phyloP scores from a whole-genome alignment of 2,113 vertebrate genomes.

The Festucalex cinctus region DNA sequence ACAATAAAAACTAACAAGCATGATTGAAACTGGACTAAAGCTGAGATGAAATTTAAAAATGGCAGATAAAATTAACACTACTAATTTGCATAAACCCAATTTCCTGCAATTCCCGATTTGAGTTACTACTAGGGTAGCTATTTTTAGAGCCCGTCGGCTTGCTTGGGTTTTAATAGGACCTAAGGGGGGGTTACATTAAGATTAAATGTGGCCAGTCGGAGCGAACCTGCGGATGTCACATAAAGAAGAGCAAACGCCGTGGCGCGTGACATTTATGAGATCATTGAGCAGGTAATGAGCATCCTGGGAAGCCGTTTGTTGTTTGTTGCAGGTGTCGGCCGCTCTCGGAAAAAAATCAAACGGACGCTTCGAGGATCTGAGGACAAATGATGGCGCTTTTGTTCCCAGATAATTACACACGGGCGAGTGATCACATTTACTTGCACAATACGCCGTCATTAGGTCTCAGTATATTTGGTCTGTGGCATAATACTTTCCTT shows the following conservation, averaged over 20 bases:
- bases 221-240: conserved; percentile 54
- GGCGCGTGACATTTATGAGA: conserved; percentile 59
- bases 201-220: conserved; percentile 60
- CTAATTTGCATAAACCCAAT: too few species aligned
- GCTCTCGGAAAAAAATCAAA: conserved; percentile 22
- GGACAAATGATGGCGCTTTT: conserved; percentile 27
- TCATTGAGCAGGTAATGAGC: conserved; percentile 36
- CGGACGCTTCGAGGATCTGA: conserved; percentile 27
- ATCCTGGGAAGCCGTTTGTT: conserved; percentile 45
- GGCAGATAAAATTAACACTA: too few species aligned
- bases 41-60: too few species aligned
- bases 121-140: conserved; percentile 8
- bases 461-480: too few species aligned
- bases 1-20: too few species aligned
- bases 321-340: conserved; percentile 42
- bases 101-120: conserved; percentile 9
- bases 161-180: conserved; percentile 53
- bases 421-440: background rate
- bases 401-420: conserved; percentile 32
- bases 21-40: too few species aligned
- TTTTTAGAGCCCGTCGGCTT: conserved; percentile 43
- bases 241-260: conserved; percentile 62
- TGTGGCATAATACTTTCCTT: background rate
- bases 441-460: background rate
- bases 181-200: conserved; percentile 52